Base-by-base conservation (phyloP, 2,888 invertebrate species). In the Ophion slaviceki region DNA sequence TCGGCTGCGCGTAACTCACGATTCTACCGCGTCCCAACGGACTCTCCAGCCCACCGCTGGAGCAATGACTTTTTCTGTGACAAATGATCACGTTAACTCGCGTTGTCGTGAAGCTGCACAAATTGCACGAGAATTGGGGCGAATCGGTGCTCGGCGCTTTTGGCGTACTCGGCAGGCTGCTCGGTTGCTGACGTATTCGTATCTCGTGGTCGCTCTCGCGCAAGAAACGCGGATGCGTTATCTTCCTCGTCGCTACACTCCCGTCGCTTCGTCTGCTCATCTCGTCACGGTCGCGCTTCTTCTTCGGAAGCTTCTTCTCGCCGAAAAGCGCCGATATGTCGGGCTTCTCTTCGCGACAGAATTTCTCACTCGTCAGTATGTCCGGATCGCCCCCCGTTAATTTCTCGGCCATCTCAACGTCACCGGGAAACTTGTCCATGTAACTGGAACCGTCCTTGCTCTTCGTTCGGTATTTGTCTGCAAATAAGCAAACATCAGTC, bases 381-480 rank as follows among this genome's bases (percentile, higher is more conserved):
- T 96, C 95, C 32, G 95, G 95, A 93, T 97, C 96, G 10, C 97
- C 97, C 40, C 96, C 95, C 2, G 97, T 96, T 81, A 96, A 95
- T 70, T 95, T 95, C 92, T 98, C 98, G 0, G 98, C 98, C 82
- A 95, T 95, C 78, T 95, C 95, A 2, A 98, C 95, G 94, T 98
- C 98, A 70, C 95, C 95, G 0, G 97, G 97, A 94, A 98, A 98
- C 93, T 97, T 97, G 87, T 96, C 96, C 96, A 97, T 97, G 88
- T 95, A 96, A 70, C 91, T 93, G 20, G 93, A 91, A 28, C 94
- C 93, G 89, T 94, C 94, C 62, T 96, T 95, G 90, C 95, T 95
- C 92, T 96, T 97, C 24, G 95, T 94, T 90, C 96, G 94, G 90
- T 94, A 95, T 94, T 96, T 94, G 91, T 96, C 96, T 96, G 92